Evolutionary conservation across 1,140 invertebrate genomes (phyloP).

Genomic region (Calycopis cecrops): DNA sequence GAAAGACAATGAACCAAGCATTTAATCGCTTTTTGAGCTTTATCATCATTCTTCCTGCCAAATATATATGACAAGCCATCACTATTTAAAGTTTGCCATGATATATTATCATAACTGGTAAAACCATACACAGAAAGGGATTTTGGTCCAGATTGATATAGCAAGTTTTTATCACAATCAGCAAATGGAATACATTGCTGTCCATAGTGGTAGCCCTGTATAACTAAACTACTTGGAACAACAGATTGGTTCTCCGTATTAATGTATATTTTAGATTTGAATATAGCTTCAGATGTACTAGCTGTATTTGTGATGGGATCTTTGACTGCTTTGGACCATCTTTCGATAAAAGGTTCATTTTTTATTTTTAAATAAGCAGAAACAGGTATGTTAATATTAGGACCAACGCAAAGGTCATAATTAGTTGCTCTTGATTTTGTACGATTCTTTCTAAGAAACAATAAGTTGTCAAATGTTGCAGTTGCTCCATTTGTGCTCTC

Average conservation of each 20-base stretch:
- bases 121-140: constrained; percentile 64
- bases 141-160: constrained; percentile 61
- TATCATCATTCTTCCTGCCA: constrained; percentile 57
- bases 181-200: constrained; percentile 58
- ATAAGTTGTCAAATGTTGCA: constrained; percentile 57
- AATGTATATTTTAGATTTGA: constrained; percentile 40
- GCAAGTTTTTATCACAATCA: constrained; percentile 53
- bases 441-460: constrained; percentile 59
- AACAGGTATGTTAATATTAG: constrained; percentile 66
- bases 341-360: constrained; percentile 52
- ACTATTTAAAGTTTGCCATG: constrained; percentile 62
- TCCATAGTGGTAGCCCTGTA: constrained; percentile 61
- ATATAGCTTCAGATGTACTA: constrained; percentile 43
- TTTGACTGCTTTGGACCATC: constrained; percentile 48
- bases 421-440: constrained; percentile 52
- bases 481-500: constrained; percentile 51
- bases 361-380: constrained; percentile 56
- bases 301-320: constrained; percentile 47
- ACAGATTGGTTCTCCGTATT: constrained; percentile 52
- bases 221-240: constrained; percentile 37
- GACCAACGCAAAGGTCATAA: constrained; percentile 61
- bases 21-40: constrained; percentile 56
- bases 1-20: constrained; percentile 55
- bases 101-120: constrained; percentile 52
- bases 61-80: constrained; percentile 64